Percentiles rank a stretch among this genome's conserved stretches.
Evolutionary conservation across 35 echinoderm and acorn worm genomes (phyloP).

Genomic region (Heliocidaris erythrogramma): DNA sequence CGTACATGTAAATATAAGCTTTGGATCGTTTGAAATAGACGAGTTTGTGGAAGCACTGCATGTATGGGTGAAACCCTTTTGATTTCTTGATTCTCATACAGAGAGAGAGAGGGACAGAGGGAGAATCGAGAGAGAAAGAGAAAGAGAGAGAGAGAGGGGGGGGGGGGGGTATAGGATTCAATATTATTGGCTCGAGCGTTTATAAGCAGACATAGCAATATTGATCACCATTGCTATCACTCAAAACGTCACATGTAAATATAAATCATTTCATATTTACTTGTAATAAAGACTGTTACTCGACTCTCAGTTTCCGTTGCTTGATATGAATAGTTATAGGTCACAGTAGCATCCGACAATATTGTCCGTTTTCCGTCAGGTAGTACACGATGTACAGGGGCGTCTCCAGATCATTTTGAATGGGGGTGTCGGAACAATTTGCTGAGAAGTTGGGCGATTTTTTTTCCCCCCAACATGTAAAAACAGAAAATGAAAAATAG

Average conservation of each 20-base stretch:
- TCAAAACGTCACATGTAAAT: background rate
- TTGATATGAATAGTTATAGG: background rate
- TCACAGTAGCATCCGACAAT: background rate
- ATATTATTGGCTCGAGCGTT: background rate
- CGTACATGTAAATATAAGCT: too few species aligned
- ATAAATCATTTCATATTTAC: constrained; percentile 13
- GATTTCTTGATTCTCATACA: background rate
- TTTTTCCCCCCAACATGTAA: too few species aligned
- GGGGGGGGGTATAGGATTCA: background rate
- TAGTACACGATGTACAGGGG: background rate
- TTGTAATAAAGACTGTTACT: background rate
- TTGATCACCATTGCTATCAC: background rate
- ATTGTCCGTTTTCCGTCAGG: background rate
- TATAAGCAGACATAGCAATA: background rate
- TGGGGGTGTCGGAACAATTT: background rate
- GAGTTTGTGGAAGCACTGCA: too few species aligned
- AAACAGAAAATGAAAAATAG: too few species aligned
- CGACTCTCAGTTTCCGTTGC: background rate
- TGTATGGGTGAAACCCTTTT: too few species aligned
- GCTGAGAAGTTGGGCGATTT: too few species aligned
- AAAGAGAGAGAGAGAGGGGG: background rate
- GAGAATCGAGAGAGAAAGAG: background rate
- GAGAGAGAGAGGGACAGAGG: background rate
- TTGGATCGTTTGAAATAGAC: too few species aligned
- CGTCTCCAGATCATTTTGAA: background rate